Conservation (phyloP, 2,113 vertebrate species). For the Hippocampus mohnikei region DNA sequence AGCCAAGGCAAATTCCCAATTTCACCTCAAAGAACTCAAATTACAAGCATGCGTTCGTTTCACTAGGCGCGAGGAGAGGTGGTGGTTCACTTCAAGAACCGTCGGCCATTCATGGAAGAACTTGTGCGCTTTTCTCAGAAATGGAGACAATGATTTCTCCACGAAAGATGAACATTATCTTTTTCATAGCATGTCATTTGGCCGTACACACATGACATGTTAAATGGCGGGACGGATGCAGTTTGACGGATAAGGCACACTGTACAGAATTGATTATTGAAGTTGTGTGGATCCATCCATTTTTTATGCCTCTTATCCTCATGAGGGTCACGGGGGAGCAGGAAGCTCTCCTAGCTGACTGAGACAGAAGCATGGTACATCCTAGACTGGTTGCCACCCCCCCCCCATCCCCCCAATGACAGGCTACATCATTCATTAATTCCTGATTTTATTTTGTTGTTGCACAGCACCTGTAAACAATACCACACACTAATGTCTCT, state of each 20-base stretch:
- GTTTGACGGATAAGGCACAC: too few relatives aligned
- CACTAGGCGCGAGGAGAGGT: not conserved
- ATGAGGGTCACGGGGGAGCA: not conserved
- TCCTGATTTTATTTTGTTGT: too few relatives aligned
- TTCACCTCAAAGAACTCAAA: constrained; percentile 37
- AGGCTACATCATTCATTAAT: not conserved
- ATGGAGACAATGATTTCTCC: not conserved
- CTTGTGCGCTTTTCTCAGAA: not conserved
- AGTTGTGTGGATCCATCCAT: not conserved
- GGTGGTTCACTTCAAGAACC: not conserved
- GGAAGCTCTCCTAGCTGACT: not conserved
- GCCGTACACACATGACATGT: too few relatives aligned
- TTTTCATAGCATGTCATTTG: not conserved
- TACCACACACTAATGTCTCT: too few relatives aligned
- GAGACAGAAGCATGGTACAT: not conserved
- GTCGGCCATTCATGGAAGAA: not conserved
- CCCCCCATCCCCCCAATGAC: not conserved
- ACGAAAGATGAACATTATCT: not conserved
- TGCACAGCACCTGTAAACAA: too few relatives aligned
- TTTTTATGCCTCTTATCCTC: not conserved
- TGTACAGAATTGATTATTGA: too few relatives aligned
- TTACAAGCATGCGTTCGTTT: constrained; percentile 2
- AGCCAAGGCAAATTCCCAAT: constrained; percentile 42
- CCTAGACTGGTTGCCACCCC: not conserved
- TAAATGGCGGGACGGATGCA: too few relatives aligned